Percentiles rank a stretch among this genome's conserved stretches.
Conservation (phyloP, 2,797 vertebrate species). For the Cercopithecus petaurista region DNA sequence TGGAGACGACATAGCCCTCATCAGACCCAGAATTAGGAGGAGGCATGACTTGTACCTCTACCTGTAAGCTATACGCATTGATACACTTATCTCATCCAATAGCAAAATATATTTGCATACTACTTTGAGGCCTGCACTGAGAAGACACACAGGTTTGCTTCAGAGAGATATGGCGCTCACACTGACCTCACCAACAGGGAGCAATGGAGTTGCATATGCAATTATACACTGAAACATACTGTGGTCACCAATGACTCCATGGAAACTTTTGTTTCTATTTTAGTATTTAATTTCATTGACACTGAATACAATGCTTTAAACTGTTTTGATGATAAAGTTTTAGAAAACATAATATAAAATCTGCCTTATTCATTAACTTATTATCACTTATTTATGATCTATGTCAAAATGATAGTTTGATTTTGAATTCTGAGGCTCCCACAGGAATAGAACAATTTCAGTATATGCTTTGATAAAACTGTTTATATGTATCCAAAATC, state of each 20-base stretch:
- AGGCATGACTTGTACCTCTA: background rate
- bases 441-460: background rate
- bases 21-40: background rate
- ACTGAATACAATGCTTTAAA: background rate
- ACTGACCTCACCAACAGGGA: background rate
- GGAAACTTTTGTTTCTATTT: background rate
- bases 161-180: background rate
- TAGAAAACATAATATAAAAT: constrained; percentile 25
- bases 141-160: background rate
- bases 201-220: background rate
- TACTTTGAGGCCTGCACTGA: background rate
- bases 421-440: background rate
- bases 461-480: background rate
- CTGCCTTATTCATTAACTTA: background rate
- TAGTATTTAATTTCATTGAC: background rate
- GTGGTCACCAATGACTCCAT: background rate
- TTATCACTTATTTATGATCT: background rate
- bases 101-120: background rate
- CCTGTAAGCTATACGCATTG: background rate
- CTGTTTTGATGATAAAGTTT: background rate
- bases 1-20: background rate
- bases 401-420: background rate
- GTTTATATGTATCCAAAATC: background rate
- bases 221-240: background rate
- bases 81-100: background rate